These are phyloP conservation scores for Fistularia tabacaria DNA, from an alignment of 2,797 vertebrate genomes.

Conservation along the genomic window DNA sequence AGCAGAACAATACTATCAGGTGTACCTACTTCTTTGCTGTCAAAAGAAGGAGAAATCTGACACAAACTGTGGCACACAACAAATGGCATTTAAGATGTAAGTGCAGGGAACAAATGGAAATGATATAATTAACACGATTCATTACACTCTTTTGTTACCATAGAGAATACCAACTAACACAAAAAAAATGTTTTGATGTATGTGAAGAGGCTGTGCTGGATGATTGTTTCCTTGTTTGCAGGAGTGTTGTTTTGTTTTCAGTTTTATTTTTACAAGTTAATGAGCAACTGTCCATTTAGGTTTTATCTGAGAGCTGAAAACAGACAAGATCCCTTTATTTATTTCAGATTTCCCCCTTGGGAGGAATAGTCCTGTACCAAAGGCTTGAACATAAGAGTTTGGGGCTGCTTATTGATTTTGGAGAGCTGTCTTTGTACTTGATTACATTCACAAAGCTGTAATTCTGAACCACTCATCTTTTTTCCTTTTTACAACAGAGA, in stretches of 20 bases:
- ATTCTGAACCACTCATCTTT: conserved; percentile 54
- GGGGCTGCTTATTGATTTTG: conserved; percentile 57
- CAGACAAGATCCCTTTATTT: conserved; percentile 28
- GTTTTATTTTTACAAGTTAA: conserved; percentile 66
- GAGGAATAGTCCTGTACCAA: too few species aligned
- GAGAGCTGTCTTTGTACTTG: conserved; percentile 54
- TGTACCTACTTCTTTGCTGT: conserved; percentile 22
- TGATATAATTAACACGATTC: conserved; percentile 70
- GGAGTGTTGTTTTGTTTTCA: conserved; percentile 19
- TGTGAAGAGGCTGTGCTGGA: conserved; percentile 49
- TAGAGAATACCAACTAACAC: conserved; percentile 67
- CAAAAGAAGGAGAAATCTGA: conserved; percentile 36
- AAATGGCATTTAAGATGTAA: conserved; percentile 59
- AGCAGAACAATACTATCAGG: too few species aligned
- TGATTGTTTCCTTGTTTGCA: conserved; percentile 37
- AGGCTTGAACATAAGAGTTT: conserved; percentile 9
- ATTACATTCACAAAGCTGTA: conserved; percentile 52
- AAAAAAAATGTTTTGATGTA: conserved; percentile 66
- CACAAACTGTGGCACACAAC: conserved; percentile 58
- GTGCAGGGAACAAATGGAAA: conserved; percentile 63
- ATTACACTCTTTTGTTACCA: conserved; percentile 66
- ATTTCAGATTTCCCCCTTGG: conserved; percentile 21
- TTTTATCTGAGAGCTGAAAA: conserved; percentile 38
- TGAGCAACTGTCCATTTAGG: conserved; percentile 56
- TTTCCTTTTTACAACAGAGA: conserved; percentile 61